Conservation (phyloP, 35 echinoderm and acorn worm genomes). For the Ophioderma brevispina region DNA sequence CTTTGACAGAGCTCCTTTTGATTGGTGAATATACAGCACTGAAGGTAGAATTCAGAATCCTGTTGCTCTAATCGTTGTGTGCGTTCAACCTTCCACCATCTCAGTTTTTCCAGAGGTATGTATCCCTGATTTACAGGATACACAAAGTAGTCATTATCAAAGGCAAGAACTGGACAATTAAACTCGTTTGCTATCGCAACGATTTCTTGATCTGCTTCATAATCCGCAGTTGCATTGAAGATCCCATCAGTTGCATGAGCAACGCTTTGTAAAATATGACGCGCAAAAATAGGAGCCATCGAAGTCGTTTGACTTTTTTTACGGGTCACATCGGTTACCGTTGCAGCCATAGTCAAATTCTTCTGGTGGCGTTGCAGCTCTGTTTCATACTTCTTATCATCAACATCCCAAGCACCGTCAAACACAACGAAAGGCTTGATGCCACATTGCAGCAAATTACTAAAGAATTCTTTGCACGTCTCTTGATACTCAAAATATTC, state of each 20-base stretch:
- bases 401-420: slow-evolving; percentile 77
- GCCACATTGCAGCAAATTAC: slow-evolving; percentile 44
- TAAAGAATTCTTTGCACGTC: slow-evolving; percentile 38
- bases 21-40: slow-evolving; percentile 33
- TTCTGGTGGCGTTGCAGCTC: slow-evolving; percentile 48
- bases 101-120: slow-evolving; percentile 55
- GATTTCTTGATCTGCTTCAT: slow-evolving; percentile 92
- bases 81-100: slow-evolving; percentile 10
- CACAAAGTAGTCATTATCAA: slow-evolving; percentile 87
- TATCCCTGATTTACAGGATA: slow-evolving; percentile 68
- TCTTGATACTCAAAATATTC: slow-evolving; percentile 49
- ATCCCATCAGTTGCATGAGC: slow-evolving; percentile 15
- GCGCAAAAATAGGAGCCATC: slow-evolving; percentile 53
- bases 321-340: slow-evolving; percentile 10
- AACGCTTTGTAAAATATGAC: slow-evolving; percentile 44
- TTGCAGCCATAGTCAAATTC: slow-evolving; percentile 24
- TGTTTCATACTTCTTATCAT: slow-evolving; percentile 81
- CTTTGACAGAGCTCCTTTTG: slow-evolving; percentile 52
- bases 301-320: background rate
- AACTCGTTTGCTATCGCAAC: slow-evolving; percentile 64
- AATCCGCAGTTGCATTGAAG: slow-evolving; percentile 70
- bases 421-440: slow-evolving; percentile 65
- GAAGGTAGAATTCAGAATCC: too few species aligned
- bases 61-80: background rate
- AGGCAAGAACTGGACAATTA: slow-evolving; percentile 57